Evolutionary conservation across 1,140 invertebrate species (phyloP), one percentile per base, ranked within the genome.

Genomic region (Drosophila sucinea): DNA sequence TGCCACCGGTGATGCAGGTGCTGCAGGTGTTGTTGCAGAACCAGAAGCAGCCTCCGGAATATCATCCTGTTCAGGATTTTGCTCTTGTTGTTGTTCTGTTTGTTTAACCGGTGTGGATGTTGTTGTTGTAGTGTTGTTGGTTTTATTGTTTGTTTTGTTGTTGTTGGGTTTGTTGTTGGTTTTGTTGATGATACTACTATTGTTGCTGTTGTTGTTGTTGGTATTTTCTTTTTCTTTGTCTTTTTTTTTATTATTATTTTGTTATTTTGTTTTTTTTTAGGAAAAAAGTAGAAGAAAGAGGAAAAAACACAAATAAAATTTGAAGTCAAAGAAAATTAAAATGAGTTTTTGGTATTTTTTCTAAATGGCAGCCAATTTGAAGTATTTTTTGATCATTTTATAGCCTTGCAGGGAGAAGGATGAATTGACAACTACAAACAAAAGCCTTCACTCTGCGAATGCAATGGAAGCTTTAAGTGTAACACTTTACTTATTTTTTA

Each of bases 241-340:
- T 51, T 51, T 3, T 41, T 41, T 1, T 41, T 41, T 41, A n/a
- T 41, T 44, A 3, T 51, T 51, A 27, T 47, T 47, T 1, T 7
- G 23, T 6, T 10, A 7, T 51, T 27, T 51, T 51, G 25, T 25
- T 8, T 47, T 6, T 47, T 47, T 51, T 51, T 77, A 84, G 77
- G 70, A 89, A 78, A 81, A 58, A 80, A 87, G 73, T 77, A 81
- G 66, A 70, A 83, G 66, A 80, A 76, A 84, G 84, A 85, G 80
- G 85, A 86, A 51, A 38, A 51, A 89, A 87, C 84, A 90, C 77
- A 87, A 87, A 84, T 73, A 87, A 87, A 87, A 51, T 51, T 87
- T 89, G 85, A 90, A 87, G 83, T 89, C 73, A 70, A 86, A 51
- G 44, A 51, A 87, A 87, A 89, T 87, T 84, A 84, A 83, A 86